A percentile compares a stretch with the other conserved stretches of the same genome.
phyloP scores from a whole-genome alignment of 1,140 invertebrate species.

The Drosophila seguyi region DNA sequence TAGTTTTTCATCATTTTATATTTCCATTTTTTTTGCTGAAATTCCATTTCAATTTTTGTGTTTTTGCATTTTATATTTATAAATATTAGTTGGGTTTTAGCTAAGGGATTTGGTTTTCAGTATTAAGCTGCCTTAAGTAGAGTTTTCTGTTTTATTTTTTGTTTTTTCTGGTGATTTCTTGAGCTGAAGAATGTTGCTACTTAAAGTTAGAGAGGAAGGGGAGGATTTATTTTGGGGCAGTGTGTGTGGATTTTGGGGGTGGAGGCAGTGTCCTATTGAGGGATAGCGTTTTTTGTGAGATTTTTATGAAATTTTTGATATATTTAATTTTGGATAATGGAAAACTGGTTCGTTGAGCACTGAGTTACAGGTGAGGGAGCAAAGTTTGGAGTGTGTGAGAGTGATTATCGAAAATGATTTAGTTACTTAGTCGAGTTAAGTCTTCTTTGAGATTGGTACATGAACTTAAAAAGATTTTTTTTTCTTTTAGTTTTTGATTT shows the following conservation, averaged over 20 bases:
- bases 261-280: conserved; percentile 63
- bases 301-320: conserved; percentile 13
- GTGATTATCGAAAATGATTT: conserved; percentile 22
- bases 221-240: conserved; percentile 9
- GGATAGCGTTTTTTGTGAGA: background rate
- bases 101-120: conserved; percentile 43
- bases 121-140: conserved; percentile 63
- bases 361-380: conserved; percentile 39
- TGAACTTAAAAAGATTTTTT: conserved; percentile 43
- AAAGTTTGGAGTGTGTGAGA: conserved; percentile 19
- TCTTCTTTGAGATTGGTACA: conserved; percentile 48
- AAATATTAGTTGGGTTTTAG: conserved; percentile 45
- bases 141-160: conserved; percentile 36
- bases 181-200: conserved; percentile 73
- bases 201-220: conserved; percentile 53
- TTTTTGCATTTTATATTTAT: conserved; percentile 13
- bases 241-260: background rate
- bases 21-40: conserved; percentile 56
- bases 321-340: conserved; percentile 15
- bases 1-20: conserved; percentile 27
- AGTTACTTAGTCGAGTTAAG: conserved; percentile 43
- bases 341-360: conserved; percentile 61
- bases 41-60: conserved; percentile 71
- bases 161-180: conserved; percentile 38
- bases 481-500: conserved; percentile 22